Evolutionary conservation across 2,888 invertebrate species (phyloP), one percentile per base, ranked within the genome.

Genomic region (Cephus rjabovi): DNA sequence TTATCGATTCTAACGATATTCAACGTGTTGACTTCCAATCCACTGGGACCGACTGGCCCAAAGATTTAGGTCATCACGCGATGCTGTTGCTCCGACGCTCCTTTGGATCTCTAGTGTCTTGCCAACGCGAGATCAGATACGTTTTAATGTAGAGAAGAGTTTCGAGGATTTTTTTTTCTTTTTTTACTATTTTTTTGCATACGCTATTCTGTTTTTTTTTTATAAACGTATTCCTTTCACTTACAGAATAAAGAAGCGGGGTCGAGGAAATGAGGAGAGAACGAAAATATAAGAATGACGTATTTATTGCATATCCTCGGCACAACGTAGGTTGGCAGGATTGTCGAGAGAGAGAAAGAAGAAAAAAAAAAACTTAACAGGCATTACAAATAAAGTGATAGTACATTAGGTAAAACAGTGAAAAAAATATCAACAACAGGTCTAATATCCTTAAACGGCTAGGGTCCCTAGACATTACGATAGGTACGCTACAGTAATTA

Each of bases 21-120:
- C 56, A 56, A 56, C 9, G 56, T 56, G 56, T 23, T 23, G 23
- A 56, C 56, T 56, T 56, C 56, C 56, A 56, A 9, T 56, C 23
- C 56, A 80, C 74, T 80, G 79, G 82, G 80, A 80, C 82, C 81
- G 83, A 76, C 81, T 81, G 82, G 79, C 74, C 83, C 86, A 89
- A 90, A 90, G 88, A 90, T 90, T 84, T 89, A 83, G 90, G 90
- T 90, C 90, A 88, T 85, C 56, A 2, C 6, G 1, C 15, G 56
- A 15, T 2, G 56, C 56, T 56, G 56, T 1, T 2, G 23, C 56
- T 56, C 9, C 56, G 56, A 56, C 56, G 56, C 23, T 56, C 23
- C 56, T 56, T 56, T 9, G 56, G 23, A 23, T 56, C 56, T 15
- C 9, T 2, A 9, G 6, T 23, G 56, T 23, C 23, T 56, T 23